phyloP scores from a whole-genome alignment of 2,888 invertebrate species.

The Netelia melanura region DNA sequence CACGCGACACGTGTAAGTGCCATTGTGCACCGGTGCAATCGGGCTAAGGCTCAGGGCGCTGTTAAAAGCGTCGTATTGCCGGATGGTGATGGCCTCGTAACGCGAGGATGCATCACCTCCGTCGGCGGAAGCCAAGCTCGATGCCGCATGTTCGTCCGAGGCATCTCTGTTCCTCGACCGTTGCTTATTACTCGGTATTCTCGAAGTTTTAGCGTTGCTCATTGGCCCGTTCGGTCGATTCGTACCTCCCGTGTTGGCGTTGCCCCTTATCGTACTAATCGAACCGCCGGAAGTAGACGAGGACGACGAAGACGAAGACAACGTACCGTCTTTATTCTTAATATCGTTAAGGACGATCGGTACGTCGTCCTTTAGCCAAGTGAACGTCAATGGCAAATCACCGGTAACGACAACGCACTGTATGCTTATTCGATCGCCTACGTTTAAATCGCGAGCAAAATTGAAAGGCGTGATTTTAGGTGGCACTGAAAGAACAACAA shows the following conservation, averaged over 20 bases:
- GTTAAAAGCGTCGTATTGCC: slow-evolving; percentile 88
- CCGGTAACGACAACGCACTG: slow-evolving; percentile 88
- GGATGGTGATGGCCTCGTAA: slow-evolving; percentile 85
- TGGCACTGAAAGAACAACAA: slow-evolving; percentile 85
- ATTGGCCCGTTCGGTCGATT: slow-evolving; percentile 30
- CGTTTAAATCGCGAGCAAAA: slow-evolving; percentile 88
- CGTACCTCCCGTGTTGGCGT: slow-evolving; percentile 42
- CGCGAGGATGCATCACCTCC: slow-evolving; percentile 66
- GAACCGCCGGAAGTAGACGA: slow-evolving; percentile 36
- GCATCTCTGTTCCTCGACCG: slow-evolving; percentile 63
- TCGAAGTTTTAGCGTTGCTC: slow-evolving; percentile 41
- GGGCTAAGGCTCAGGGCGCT: slow-evolving; percentile 87
- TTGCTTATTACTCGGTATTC: slow-evolving; percentile 61
- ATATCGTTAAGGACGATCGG: slow-evolving; percentile 81
- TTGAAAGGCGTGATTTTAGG: slow-evolving; percentile 89
- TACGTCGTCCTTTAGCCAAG: slow-evolving; percentile 88
- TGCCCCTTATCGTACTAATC: slow-evolving; percentile 39
- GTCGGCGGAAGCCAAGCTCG: slow-evolving; percentile 16
- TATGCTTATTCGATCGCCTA: slow-evolving; percentile 87
- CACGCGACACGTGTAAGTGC: slow-evolving; percentile 88
- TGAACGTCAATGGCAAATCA: slow-evolving; percentile 88
- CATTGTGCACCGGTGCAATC: slow-evolving; percentile 87
- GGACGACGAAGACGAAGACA: background rate
- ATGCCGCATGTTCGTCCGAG: slow-evolving; percentile 22
- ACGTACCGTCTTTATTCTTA: slow-evolving; percentile 74